These are phyloP conservation scores for Rallus crepitans DNA, from an alignment of 2,797 vertebrate species.

Conservation along the genomic window DNA sequence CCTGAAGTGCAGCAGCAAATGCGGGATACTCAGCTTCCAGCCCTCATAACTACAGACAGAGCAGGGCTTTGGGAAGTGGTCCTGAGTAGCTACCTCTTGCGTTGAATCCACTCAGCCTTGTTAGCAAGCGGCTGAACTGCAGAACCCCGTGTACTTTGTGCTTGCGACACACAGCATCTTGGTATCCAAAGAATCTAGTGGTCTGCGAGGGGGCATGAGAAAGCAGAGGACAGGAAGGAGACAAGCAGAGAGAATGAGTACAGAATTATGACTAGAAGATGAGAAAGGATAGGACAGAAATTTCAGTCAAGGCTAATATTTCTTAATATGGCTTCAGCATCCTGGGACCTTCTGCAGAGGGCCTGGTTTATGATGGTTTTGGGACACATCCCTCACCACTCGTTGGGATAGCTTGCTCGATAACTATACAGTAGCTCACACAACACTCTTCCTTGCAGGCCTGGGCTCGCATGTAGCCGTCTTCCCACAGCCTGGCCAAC, in stretches of 20 bases:
- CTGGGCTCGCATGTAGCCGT: fast-evolving
- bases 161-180: neutral
- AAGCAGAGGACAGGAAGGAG: neutral
- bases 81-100: fast-evolving
- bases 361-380: neutral
- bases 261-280: neutral
- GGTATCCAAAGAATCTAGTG: neutral
- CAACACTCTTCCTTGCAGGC: fast-evolving
- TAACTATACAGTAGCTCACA: fast-evolving
- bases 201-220: neutral
- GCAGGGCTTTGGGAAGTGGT: neutral
- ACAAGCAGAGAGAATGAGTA: neutral
- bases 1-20: fast-evolving
- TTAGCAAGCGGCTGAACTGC: neutral
- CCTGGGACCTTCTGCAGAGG: neutral
- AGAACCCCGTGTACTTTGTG: neutral
- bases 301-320: neutral
- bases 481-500: neutral
- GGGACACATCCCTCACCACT: neutral
- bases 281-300: neutral
- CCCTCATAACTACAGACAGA: neutral
- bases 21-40: fast-evolving
- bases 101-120: neutral
- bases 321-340: neutral
- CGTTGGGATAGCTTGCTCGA: neutral